Conservation (phyloP, 2,797 vertebrate genomes). For the Myotis findleyi region DNA sequence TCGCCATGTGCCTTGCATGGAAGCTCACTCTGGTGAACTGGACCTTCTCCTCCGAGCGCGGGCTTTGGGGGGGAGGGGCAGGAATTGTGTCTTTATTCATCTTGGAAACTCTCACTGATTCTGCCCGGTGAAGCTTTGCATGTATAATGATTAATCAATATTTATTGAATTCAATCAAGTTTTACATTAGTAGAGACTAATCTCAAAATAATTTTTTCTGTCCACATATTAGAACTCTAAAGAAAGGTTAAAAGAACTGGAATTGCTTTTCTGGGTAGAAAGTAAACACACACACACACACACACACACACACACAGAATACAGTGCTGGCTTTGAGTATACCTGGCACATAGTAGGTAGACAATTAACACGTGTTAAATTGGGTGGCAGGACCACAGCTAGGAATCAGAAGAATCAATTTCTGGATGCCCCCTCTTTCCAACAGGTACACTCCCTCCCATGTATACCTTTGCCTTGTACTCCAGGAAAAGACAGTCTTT, state of each 20-base stretch:
- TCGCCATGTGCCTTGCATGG: background rate
- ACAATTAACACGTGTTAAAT: background rate
- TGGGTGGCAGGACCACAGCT: background rate
- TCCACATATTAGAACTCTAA: background rate
- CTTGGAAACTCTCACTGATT: background rate
- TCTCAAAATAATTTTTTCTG: background rate
- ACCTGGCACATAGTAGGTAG: background rate
- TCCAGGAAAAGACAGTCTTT: background rate
- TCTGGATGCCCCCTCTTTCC: background rate
- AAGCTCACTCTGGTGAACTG: background rate
- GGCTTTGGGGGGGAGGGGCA: background rate
- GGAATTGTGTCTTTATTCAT: background rate
- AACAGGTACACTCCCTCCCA: no score
- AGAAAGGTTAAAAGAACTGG: background rate
- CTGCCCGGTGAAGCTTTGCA: background rate
- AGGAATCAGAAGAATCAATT: background rate
- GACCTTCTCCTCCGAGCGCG: background rate
- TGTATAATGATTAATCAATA: background rate
- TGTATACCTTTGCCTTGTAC: background rate
- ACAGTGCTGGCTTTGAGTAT: background rate
- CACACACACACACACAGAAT: no score
- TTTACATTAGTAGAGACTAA: constrained; percentile 7
- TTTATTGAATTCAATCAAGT: constrained; percentile 20
- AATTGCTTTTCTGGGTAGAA: constrained; percentile 18
- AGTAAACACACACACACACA: background rate